Base-by-base conservation (phyloP, 2,113 vertebrate species). In the Tor tambroides region DNA sequence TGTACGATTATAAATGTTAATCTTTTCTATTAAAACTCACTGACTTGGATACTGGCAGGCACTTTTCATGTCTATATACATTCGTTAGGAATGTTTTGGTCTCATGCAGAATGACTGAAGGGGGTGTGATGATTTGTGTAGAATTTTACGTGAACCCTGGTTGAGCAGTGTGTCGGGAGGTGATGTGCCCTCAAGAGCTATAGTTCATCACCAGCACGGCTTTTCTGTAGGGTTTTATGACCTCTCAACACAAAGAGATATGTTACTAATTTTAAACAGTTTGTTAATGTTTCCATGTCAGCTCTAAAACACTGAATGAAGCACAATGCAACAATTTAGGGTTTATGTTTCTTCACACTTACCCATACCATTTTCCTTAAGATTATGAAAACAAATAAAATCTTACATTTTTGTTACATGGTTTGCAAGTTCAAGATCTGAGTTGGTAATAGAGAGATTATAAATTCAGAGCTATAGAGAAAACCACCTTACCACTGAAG, bases 11-110 rank as follows among this genome's bases (percentile, higher is more conserved):
- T 78, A 85, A 87, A 86, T 90, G 88, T 89, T 87, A 87, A 91
- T 91, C 30, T 93, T 93, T 94, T 93, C 59, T 92, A 92, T 91
- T 89, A 92, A 91, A 91, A 67, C 84, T 56, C 79, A 89, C 75
- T 88, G 83, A 90, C 85, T 91, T 88, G 86, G 76, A 90, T 83
- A 80, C 17, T 87, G 41, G 87, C 84, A 79, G 81, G 32, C 7
- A 84, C 77, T 92, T 93, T 91, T 92, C 88, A 88, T 86, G 85
- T 86, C 86, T 43, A 38, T 74, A 74, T 43, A 14, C 38, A n/a
- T 3, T 41, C 2, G 21, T 38, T 12, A 43, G 38, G 71, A 74
- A 41, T 74, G 38, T 43, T 43, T 74, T 51, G 49, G 14, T 15
- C 2, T 49, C 14, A 51, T 51, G 14, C 49, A 51, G 49, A 51